phyloP scores from a whole-genome alignment of 2,888 invertebrate genomes.

The Rhimphoctona megacephalus region DNA sequence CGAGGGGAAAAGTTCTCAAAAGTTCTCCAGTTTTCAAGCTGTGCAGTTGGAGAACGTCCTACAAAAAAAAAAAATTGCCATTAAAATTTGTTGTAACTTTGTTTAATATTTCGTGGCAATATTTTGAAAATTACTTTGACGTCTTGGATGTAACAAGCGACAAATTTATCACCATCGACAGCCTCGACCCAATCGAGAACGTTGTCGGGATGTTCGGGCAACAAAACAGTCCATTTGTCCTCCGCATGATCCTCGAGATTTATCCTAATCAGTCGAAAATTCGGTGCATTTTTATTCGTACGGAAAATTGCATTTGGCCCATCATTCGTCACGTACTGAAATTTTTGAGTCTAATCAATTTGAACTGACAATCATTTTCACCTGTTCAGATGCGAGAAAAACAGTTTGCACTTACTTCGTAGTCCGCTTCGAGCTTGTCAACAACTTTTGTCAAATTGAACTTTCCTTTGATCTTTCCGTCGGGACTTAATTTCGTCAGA shows the following conservation, averaged over 20 bases:
- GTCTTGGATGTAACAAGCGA: conserved; percentile 96
- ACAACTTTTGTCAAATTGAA: conserved; percentile 92
- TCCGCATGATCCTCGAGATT: conserved; percentile 90
- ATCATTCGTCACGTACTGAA: conserved; percentile 95
- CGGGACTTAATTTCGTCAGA: conserved; percentile 91
- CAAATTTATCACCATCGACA: conserved; percentile 93
- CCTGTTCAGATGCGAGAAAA: not conserved
- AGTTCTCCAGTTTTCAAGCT: conserved; percentile 90
- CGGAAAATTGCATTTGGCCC: conserved; percentile 93
- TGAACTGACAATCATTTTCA: not conserved
- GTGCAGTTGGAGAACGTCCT: conserved; percentile 95
- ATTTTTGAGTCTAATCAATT: conserved; percentile 70
- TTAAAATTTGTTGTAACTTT: not conserved
- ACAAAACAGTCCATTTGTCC: conserved; percentile 93
- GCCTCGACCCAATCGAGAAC: conserved; percentile 96
- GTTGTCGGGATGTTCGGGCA: conserved; percentile 93
- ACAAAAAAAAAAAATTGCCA: conserved; percentile 51
- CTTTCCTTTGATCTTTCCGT: conserved; percentile 88
- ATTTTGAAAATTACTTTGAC: conserved; percentile 90
- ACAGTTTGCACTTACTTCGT: conserved; percentile 88
- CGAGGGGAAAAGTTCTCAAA: conserved; percentile 91
- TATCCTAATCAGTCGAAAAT: conserved; percentile 94
- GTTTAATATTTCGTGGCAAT: not conserved
- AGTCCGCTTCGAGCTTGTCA: conserved; percentile 96
- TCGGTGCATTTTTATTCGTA: conserved; percentile 97